These are phyloP conservation scores for Diogma glabrata DNA, from an alignment of 2,888 invertebrate genomes.

Conservation along the genomic window DNA sequence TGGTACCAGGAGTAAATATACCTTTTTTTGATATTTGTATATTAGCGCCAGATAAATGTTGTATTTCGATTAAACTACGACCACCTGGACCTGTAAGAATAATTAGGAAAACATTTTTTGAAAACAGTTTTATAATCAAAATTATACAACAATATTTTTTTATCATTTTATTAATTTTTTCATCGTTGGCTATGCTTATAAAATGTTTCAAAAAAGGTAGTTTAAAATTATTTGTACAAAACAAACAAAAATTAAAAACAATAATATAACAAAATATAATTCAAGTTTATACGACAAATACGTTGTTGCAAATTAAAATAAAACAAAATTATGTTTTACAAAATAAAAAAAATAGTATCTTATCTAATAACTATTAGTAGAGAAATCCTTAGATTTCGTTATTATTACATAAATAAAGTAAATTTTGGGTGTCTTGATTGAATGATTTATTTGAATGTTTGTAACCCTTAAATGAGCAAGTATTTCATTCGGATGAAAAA, in stretches of 20 bases:
- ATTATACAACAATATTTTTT: no score
- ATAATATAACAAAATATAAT: constrained; percentile 5
- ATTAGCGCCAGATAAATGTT: constrained; percentile 92
- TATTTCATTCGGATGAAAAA: constrained; percentile 1
- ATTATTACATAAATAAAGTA: constrained; percentile 6
- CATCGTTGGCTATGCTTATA: background rate
- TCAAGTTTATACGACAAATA: no score
- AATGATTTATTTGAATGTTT: background rate
- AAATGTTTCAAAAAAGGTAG: constrained; percentile 1
- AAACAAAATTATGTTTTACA: constrained; percentile 6
- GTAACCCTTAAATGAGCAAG: constrained; percentile 6
- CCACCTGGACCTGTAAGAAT: constrained; percentile 70
- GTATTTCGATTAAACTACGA: constrained; percentile 91
- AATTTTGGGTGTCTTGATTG: constrained; percentile 6
- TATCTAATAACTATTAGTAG: constrained; percentile 2
- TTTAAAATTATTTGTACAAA: background rate
- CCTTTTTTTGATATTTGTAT: constrained; percentile 99
- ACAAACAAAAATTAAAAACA: background rate
- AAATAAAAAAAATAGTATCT: constrained; percentile 6
- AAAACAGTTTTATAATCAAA: no score
- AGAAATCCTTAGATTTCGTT: constrained; percentile 1
- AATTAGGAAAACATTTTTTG: constrained; percentile 9
- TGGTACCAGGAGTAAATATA: constrained; percentile 91
- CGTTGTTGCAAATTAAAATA: constrained; percentile 8
- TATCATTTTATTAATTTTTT: constrained; percentile 1